Conservation (phyloP, 1,140 invertebrate species). For the Diploscapter pachys region DNA sequence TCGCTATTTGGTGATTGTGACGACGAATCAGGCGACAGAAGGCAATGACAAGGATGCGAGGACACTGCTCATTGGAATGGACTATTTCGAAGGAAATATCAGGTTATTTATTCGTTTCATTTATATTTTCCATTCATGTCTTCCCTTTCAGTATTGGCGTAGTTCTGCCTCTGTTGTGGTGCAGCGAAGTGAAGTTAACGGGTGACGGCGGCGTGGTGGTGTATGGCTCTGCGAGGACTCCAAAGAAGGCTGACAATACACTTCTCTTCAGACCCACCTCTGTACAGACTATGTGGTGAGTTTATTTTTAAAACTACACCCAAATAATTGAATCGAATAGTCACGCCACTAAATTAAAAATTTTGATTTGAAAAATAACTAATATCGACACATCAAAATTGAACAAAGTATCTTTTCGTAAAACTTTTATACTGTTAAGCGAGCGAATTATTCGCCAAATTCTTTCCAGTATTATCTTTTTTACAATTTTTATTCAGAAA, state of each 20-base stretch:
- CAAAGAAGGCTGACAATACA: constrained; percentile 61
- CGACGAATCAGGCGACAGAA: constrained; percentile 64
- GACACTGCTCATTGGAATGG: constrained; percentile 42
- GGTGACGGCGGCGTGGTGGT: constrained; percentile 77
- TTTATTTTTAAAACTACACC: constrained; percentile 62
- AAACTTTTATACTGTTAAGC: too few species aligned
- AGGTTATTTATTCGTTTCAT: constrained; percentile 29
- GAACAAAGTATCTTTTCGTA: too few species aligned
- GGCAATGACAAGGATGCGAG: constrained; percentile 32
- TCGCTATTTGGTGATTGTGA: constrained; percentile 88
- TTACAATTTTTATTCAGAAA: too few species aligned
- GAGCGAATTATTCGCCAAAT: too few species aligned
- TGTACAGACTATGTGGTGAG: constrained; percentile 98
- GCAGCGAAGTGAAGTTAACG: constrained; percentile 85
- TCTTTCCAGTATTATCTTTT: too few species aligned
- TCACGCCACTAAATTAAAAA: too few species aligned
- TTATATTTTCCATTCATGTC: background rate
- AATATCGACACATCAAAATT: too few species aligned
- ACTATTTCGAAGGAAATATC: constrained; percentile 39
- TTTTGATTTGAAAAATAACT: too few species aligned
- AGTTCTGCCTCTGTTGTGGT: constrained; percentile 82
- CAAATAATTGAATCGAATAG: too few species aligned
- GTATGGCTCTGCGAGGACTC: constrained; percentile 61
- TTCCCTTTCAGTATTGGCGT: constrained; percentile 82
- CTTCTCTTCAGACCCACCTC: constrained; percentile 98